These are phyloP conservation scores for Crossocerus cetratus DNA, from an alignment of 2,888 invertebrate genomes.

Conservation along the genomic window DNA sequence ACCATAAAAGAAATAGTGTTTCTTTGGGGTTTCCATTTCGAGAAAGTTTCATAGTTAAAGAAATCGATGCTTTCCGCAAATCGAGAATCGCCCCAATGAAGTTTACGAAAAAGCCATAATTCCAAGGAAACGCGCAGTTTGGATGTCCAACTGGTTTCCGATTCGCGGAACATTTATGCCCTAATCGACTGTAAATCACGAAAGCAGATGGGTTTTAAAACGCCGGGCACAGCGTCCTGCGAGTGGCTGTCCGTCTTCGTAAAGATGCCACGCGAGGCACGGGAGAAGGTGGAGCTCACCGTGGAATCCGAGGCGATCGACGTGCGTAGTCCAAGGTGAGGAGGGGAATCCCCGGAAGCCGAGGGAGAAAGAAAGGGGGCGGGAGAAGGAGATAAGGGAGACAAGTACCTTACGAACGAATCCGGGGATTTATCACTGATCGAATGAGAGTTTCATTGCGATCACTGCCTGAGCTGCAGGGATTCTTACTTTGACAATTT, in stretches of 20 bases:
- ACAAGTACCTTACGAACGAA: conserved; percentile 2
- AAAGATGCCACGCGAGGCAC: conserved; percentile 86
- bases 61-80: no score
- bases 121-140: no score
- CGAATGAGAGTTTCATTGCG: conserved; percentile 33
- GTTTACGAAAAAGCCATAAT: no score
- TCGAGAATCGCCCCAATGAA: no score
- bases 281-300: conserved; percentile 86
- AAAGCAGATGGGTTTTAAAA: conserved; percentile 87
- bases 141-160: no score
- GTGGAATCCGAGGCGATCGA: conserved; percentile 76
- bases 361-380: no score
- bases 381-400: not conserved
- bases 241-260: conserved; percentile 91
- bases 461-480: conserved; percentile 12
- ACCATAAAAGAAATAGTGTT: no score
- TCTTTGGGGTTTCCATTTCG: no score
- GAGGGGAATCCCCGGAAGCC: no score
- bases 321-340: conserved; percentile 72
- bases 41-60: no score
- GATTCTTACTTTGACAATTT: conserved; percentile 76
- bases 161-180: no score
- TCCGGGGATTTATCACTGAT: conserved; percentile 27
- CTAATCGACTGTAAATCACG: no score
- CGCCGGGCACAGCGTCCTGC: conserved; percentile 88